A percentile compares a stretch with the other conserved stretches of the same genome.
phyloP scores from a whole-genome alignment of 2,797 vertebrate species.

The Sternarchorhynchus goeldii region DNA sequence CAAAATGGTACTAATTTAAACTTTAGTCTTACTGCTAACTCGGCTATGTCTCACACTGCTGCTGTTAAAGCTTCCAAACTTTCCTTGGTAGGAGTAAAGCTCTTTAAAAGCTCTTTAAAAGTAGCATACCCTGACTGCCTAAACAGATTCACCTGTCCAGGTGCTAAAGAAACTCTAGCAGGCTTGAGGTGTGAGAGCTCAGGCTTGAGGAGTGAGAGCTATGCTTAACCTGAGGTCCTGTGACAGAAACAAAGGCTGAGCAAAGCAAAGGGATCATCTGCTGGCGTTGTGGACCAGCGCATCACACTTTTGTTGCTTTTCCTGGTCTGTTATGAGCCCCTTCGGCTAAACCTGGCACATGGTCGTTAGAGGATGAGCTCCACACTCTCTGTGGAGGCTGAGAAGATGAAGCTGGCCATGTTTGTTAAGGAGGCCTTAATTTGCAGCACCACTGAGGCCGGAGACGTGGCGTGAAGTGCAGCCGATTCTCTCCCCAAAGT shows the following conservation, averaged over 20 bases:
- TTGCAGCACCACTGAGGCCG: not conserved
- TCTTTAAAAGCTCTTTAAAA: not conserved
- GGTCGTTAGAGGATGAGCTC: not conserved
- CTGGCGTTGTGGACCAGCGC: no score
- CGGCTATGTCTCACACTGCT: not conserved
- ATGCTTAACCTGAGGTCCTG: not conserved
- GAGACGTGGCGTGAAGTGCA: conserved; percentile 9
- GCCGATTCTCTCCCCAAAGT: conserved; percentile 14
- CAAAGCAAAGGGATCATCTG: not conserved
- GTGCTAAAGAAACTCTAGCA: not conserved
- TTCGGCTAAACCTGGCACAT: no score
- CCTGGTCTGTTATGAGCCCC: not conserved
- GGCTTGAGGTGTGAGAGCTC: not conserved
- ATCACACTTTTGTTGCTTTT: no score
- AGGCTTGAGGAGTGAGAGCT: not conserved
- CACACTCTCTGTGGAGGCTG: not conserved
- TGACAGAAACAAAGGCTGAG: not conserved
- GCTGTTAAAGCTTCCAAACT: not conserved
- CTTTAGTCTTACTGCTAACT: not conserved
- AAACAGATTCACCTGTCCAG: not conserved
- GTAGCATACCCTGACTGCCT: not conserved
- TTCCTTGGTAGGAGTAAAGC: not conserved
- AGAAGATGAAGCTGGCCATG: not conserved
- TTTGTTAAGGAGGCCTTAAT: conserved; percentile 23
- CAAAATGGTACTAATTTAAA: conserved; percentile 2